These are phyloP conservation scores for Anarrhichthys ocellatus DNA, from an alignment of 2,113 vertebrate species.

Conservation along the genomic window DNA sequence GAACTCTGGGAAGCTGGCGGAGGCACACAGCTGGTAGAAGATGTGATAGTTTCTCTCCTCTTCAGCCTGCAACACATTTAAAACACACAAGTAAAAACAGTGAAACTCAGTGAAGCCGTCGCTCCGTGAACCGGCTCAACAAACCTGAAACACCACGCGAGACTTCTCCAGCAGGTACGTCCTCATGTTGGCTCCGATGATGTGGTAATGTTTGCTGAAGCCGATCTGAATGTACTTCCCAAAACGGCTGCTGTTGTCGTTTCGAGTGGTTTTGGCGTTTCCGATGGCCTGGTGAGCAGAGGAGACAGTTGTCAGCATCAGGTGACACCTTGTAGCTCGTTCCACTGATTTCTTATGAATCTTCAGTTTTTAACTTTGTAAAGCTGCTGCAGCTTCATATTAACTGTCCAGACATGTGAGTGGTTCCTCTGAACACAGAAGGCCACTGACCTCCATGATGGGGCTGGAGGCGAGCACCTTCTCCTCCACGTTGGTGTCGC, in stretches of 20 bases:
- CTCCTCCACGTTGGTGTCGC: constrained; percentile 91
- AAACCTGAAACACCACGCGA: constrained; percentile 93
- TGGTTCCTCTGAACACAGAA: no score
- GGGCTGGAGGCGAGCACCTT: constrained; percentile 95
- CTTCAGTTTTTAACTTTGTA: no score
- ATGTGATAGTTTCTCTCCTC: constrained; percentile 97
- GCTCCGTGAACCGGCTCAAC: background rate
- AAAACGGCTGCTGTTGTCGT: constrained; percentile 98
- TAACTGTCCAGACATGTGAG: no score
- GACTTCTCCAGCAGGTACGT: constrained; percentile 96
- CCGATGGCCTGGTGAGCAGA: constrained; percentile 87
- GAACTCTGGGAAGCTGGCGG: constrained; percentile 87
- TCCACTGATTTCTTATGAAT: no score
- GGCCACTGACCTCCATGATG: constrained; percentile 92
- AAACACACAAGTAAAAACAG: background rate
- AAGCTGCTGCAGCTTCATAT: no score
- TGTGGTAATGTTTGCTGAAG: constrained; percentile 89
- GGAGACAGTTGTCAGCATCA: background rate
- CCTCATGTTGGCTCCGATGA: constrained; percentile 96
- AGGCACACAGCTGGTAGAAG: constrained; percentile 97
- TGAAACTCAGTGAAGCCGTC: background rate
- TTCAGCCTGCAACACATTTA: constrained; percentile 84
- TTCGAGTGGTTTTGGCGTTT: constrained; percentile 95
- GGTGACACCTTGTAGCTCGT: no score
- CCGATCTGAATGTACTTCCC: constrained; percentile 97